Evolutionary conservation across 2,113 vertebrate species (phyloP).

Genomic region (Neolamprologus cancellatus): DNA sequence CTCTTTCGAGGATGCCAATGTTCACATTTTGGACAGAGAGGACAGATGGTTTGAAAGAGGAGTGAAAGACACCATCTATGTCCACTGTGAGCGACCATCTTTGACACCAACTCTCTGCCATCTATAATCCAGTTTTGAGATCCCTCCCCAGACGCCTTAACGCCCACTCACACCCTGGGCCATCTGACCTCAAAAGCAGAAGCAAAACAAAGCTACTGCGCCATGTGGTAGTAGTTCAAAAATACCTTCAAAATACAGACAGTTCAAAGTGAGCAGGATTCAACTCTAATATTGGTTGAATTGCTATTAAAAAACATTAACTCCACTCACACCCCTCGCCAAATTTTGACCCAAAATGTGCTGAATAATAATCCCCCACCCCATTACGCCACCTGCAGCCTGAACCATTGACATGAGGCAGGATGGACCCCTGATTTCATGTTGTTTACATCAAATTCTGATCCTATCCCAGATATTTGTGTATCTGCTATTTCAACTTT

Average conservation of each 20-base stretch:
- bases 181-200: too few species aligned
- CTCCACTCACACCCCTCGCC: accelerated
- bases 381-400: background rate
- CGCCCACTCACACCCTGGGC: accelerated
- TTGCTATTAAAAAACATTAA: background rate
- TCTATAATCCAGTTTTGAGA: too few species aligned
- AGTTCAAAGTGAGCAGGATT: background rate
- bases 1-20: too few species aligned
- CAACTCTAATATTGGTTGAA: background rate
- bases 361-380: background rate
- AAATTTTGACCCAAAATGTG: background rate
- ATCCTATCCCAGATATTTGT: background rate
- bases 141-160: too few species aligned
- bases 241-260: background rate
- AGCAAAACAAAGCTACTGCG: background rate
- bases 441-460: background rate
- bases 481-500: accelerated
- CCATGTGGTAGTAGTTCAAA: background rate
- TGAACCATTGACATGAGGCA: background rate
- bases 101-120: too few species aligned
- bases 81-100: too few species aligned
- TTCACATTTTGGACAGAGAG: too few species aligned
- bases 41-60: too few species aligned
- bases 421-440: background rate
- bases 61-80: too few species aligned